A percentile compares a stretch with the other conserved stretches of the same genome.
These are phyloP conservation scores for Columba livia DNA, from an alignment of 2,113 vertebrate species.

Conservation along the genomic window DNA sequence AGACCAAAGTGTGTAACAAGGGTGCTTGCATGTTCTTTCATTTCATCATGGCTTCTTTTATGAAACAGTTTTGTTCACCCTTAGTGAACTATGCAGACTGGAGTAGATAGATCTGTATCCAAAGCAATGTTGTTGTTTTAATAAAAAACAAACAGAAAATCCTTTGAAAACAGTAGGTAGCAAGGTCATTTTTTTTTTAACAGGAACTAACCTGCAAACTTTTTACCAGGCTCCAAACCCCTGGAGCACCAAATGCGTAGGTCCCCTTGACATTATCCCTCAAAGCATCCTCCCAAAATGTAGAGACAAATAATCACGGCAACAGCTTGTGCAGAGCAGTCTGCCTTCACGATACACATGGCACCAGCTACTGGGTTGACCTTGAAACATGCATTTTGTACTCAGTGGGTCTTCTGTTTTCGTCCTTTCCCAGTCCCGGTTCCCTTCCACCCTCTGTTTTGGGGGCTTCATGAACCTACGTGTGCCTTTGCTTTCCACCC, in stretches of 20 bases:
- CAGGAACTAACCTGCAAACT: neutral
- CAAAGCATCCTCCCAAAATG: neutral
- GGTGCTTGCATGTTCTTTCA: slow-evolving; percentile 47
- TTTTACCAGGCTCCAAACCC: slow-evolving; percentile 4
- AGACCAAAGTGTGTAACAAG: slow-evolving; percentile 66
- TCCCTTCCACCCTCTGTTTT: slow-evolving; percentile 32
- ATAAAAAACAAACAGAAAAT: slow-evolving; percentile 37
- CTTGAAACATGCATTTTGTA: slow-evolving; percentile 39
- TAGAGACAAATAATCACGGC: neutral
- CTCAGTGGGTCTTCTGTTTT: slow-evolving; percentile 26
- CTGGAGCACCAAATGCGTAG: neutral
- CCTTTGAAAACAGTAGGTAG: slow-evolving; percentile 46
- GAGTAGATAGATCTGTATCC: slow-evolving; percentile 58
- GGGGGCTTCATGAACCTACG: slow-evolving; percentile 75
- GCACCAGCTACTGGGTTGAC: neutral
- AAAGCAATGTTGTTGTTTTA: slow-evolving; percentile 45
- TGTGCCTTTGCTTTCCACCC: slow-evolving; percentile 95
- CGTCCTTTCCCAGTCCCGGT: neutral
- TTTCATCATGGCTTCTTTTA: slow-evolving; percentile 50
- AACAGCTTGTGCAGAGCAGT: slow-evolving; percentile 1
- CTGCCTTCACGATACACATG: neutral
- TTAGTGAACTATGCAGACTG: slow-evolving; percentile 52
- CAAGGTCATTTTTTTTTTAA: neutral
- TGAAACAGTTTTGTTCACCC: slow-evolving; percentile 28
- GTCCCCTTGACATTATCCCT: neutral